These are phyloP conservation scores for Scaptomyza montana DNA, from an alignment of 1,140 invertebrate species.

Conservation along the genomic window DNA sequence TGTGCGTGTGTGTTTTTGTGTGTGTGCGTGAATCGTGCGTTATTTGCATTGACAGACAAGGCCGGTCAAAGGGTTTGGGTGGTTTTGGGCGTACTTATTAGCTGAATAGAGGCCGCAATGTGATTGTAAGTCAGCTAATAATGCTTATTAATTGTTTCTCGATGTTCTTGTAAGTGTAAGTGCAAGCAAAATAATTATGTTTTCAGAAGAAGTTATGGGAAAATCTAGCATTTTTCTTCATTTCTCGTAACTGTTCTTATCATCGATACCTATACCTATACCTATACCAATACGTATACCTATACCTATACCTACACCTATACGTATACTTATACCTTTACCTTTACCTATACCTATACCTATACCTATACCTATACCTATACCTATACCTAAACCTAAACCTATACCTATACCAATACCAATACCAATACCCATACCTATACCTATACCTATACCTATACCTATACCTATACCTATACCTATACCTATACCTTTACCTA, in stretches of 20 bases:
- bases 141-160: background rate
- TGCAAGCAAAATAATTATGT: background rate
- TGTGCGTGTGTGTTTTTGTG: background rate
- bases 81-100: slow-evolving; percentile 15
- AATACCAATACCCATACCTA: too few species aligned
- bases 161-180: background rate
- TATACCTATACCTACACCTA: too few species aligned
- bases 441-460: too few species aligned
- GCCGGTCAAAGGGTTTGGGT: background rate
- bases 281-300: too few species aligned
- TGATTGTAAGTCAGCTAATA: slow-evolving; percentile 6
- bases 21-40: background rate
- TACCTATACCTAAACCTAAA: too few species aligned
- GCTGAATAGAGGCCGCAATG: slow-evolving; percentile 2
- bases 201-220: background rate
- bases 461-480: too few species aligned
- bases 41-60: slow-evolving; percentile 15
- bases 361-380: too few species aligned
- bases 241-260: too few species aligned
- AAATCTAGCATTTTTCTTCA: background rate
- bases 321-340: too few species aligned
- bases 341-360: too few species aligned
- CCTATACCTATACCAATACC: too few species aligned
- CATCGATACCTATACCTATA: background rate
- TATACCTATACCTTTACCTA: too few species aligned